These are phyloP conservation scores for Octomys mimax DNA, from an alignment of 2,797 vertebrate species.

Conservation along the genomic window DNA sequence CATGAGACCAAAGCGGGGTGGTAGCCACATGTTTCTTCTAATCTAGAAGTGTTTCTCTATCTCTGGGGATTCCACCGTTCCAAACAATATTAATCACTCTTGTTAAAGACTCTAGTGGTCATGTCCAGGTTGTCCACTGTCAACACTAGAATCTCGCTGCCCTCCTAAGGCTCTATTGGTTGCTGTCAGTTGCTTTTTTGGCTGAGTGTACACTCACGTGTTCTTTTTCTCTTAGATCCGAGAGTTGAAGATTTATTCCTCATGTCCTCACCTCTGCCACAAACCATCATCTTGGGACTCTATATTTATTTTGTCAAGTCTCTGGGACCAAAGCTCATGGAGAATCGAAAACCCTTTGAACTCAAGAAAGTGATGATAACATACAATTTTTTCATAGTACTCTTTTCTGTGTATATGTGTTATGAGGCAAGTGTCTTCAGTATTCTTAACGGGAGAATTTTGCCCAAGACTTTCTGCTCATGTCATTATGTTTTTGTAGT, in stretches of 20 bases:
- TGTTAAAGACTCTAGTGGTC: background rate
- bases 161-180: constrained; percentile 8
- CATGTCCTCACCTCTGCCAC: constrained; percentile 96
- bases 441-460: constrained; percentile 72
- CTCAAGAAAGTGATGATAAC: constrained; percentile 93
- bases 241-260: constrained; percentile 94
- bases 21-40: background rate
- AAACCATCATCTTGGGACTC: constrained; percentile 92
- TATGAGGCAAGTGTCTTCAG: constrained; percentile 93
- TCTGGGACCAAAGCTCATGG: constrained; percentile 96
- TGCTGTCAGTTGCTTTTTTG: constrained; percentile 3
- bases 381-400: constrained; percentile 96
- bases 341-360: constrained; percentile 96
- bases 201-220: background rate
- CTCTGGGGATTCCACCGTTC: background rate
- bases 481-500: constrained; percentile 49
- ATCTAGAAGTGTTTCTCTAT: background rate
- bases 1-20: background rate
- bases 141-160: background rate
- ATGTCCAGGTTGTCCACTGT: background rate
- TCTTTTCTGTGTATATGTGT: constrained; percentile 96
- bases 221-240: constrained; percentile 90
- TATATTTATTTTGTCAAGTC: constrained; percentile 96
- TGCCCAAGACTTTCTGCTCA: constrained; percentile 25
- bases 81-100: background rate